A percentile compares a stretch with the other conserved stretches of the same genome.
These are phyloP conservation scores for Synergus itoensis DNA, from an alignment of 2,888 invertebrate species.

Conservation along the genomic window DNA sequence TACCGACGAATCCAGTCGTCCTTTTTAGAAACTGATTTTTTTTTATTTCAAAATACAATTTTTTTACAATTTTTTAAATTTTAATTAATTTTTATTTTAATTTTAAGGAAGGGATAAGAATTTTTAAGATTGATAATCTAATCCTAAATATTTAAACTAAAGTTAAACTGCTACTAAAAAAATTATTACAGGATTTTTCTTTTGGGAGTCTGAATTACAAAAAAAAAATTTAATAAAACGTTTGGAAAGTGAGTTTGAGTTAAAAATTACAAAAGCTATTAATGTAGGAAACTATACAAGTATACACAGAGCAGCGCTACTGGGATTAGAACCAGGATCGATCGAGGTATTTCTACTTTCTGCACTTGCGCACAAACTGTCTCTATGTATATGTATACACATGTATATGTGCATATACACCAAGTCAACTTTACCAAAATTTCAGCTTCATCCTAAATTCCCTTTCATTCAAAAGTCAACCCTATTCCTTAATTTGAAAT, in stretches of 20 bases:
- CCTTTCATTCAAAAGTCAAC: neutral
- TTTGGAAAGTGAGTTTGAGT: neutral
- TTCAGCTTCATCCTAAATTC: neutral
- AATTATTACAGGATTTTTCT: neutral
- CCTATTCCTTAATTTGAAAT: neutral
- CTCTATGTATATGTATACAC: conserved; percentile 31
- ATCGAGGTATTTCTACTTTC: conserved; percentile 66
- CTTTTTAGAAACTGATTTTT: too few relatives aligned
- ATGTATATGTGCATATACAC: conserved; percentile 27
- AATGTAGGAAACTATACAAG: conserved; percentile 24
- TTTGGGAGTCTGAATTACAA: too few relatives aligned
- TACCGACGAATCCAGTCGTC: too few relatives aligned
- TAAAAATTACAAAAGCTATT: conserved; percentile 45
- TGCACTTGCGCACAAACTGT: conserved; percentile 68
- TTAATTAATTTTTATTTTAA: neutral
- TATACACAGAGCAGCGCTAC: conserved; percentile 41
- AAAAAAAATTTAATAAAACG: too few relatives aligned
- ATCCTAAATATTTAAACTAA: neutral
- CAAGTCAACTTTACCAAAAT: conserved; percentile 57
- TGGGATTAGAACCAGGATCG: conserved; percentile 63
- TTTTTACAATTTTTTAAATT: too few relatives aligned
- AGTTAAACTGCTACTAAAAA: neutral
- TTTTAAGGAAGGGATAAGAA: neutral
- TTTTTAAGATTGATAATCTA: neutral
- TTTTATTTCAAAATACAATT: too few relatives aligned